Base-by-base conservation (phyloP, 2,888 invertebrate genomes). In the Nesidiocoris tenuis region DNA sequence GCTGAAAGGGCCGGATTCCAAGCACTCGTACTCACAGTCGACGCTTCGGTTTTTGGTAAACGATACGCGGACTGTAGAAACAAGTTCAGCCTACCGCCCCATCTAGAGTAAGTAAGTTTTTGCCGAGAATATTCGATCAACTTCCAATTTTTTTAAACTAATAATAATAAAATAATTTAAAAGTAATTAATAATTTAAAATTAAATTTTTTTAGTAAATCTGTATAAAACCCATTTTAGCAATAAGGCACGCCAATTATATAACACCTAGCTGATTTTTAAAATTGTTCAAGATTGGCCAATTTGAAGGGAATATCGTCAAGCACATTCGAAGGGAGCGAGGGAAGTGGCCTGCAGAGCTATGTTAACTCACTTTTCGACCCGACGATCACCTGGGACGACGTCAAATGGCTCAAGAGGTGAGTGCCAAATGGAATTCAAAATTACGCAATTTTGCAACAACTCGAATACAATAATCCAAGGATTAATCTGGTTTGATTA, bases 1-100 rank as follows among this genome's bases (percentile, higher is more conserved):
- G 96, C 93, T 0, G 95, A 96, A 84, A 87, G 85, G 61, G 89
- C 91, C 9, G 95, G 93, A n/a, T 97, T 89, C 82, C 91, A 91
- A 84, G 96, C 95, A 0, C 84, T 96, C 0, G 94, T 92, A 0
- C 83, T 96, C 1, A 97, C 95, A 0, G 91, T 96, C 0, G 97
- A 97, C 83, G 92, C 95, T 0, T 95, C 95, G 0, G 83, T 92
- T 64, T 94, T 95, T 83, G 97, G 97, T 0, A 86, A 91, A 71
- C 86, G 96, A 61, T 86, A 92, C 74, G 90, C 91, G 0, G 96
- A 97, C 84, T 86, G 91, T 12, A 88, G 90, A 79, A 96, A 96
- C 83, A 90, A 91, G 82, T 97, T 97, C 83, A 84, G 87, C 59
- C 84, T 97, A 61, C 96, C 96, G 0, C 82, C 86, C 24, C 93